Conservation (phyloP, 1,140 invertebrate genomes). For the Spodoptera frugiperda region DNA sequence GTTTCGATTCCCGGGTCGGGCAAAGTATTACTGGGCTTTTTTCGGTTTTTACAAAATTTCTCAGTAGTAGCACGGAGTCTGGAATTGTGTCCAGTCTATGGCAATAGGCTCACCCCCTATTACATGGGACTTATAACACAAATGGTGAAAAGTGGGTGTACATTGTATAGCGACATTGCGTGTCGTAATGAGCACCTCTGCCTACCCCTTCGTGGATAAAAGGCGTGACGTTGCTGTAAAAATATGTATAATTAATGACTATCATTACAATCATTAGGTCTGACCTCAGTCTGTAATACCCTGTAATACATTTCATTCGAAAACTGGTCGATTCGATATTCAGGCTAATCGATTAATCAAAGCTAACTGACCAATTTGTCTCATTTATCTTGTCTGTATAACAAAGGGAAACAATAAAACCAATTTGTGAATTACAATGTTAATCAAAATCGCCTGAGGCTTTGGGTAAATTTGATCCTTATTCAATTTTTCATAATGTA, state of each 20-base stretch:
- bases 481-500: conserved; percentile 2
- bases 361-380: conserved; percentile 19
- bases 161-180: too few species aligned
- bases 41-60: too few species aligned
- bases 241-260: not conserved
- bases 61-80: too few species aligned
- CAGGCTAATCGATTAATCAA: conserved; percentile 14
- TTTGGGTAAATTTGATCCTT: not conserved
- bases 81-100: too few species aligned
- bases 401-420: conserved; percentile 23
- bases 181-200: too few species aligned
- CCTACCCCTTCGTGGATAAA: too few species aligned
- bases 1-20: too few species aligned
- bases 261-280: not conserved
- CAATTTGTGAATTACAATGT: conserved; percentile 5
- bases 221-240: too few species aligned
- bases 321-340: conserved; percentile 5
- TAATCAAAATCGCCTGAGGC: not conserved
- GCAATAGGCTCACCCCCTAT: too few species aligned
- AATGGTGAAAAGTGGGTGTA: too few species aligned
- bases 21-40: too few species aligned
- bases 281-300: not conserved
- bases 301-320: not conserved
- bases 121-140: too few species aligned
- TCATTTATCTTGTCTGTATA: conserved; percentile 21